Conservation (phyloP, 2,797 vertebrate species). For the Ammospiza maritima region DNA sequence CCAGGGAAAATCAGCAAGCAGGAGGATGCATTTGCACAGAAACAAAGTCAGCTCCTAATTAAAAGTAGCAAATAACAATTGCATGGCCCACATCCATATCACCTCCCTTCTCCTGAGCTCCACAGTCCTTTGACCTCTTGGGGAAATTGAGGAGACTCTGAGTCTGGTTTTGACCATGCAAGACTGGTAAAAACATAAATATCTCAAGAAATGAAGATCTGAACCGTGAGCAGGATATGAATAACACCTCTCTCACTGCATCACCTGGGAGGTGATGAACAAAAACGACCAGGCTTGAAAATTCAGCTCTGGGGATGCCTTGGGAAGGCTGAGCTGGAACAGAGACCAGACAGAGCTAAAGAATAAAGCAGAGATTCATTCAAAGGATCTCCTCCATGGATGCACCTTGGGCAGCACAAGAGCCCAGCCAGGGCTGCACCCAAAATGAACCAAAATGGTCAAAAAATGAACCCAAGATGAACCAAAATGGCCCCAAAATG, state of each 20-base stretch:
- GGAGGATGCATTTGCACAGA: neutral
- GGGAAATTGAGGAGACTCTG: too few relatives aligned
- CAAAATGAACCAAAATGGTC: too few relatives aligned
- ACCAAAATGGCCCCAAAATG: too few relatives aligned
- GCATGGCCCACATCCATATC: neutral
- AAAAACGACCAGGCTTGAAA: neutral
- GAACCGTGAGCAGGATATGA: accelerated
- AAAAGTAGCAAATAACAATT: neutral
- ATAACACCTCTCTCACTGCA: neutral
- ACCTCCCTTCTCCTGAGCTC: neutral
- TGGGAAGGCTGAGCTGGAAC: neutral
- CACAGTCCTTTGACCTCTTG: accelerated
- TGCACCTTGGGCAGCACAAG: too few relatives aligned
- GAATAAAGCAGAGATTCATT: too few relatives aligned
- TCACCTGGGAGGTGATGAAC: accelerated
- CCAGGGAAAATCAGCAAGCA: neutral
- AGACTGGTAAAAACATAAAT: neutral
- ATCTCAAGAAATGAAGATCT: neutral
- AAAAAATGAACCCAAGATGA: too few relatives aligned
- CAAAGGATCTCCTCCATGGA: too few relatives aligned
- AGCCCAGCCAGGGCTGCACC: too few relatives aligned
- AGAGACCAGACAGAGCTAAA: too few relatives aligned
- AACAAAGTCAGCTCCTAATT: neutral
- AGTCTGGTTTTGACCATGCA: neutral
- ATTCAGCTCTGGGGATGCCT: neutral